A percentile compares a stretch with the other conserved stretches of the same genome.
Evolutionary conservation across 2,888 invertebrate genomes (phyloP).

Genomic region (Drosophila borealis): DNA sequence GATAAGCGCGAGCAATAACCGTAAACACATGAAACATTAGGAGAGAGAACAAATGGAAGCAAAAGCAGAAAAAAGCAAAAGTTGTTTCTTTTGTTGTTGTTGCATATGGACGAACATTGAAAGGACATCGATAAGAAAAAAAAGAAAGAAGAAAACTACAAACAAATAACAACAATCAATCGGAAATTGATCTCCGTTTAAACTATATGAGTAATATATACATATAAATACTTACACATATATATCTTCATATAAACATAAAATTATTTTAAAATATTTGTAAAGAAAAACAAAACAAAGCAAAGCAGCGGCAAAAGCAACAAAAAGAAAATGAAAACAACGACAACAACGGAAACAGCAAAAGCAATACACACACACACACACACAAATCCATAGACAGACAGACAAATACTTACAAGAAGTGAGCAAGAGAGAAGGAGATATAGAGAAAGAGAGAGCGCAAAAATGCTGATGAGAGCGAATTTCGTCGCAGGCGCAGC

Average conservation of each 20-base stretch:
- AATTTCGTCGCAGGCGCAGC: constrained; percentile 29
- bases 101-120: constrained; percentile 7
- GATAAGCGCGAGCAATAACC: constrained; percentile 11
- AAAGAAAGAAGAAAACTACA: constrained; percentile 21
- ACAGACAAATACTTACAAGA: constrained; percentile 8
- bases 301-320: constrained; percentile 26
- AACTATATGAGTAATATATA: constrained; percentile 69
- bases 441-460: neutral
- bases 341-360: constrained; percentile 32
- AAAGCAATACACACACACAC: constrained; percentile 20
- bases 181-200: constrained; percentile 76
- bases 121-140: neutral
- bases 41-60: constrained; percentile 13
- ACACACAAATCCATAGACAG: constrained; percentile 9
- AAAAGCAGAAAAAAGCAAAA: neutral
- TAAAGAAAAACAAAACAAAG: constrained; percentile 45
- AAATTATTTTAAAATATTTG: constrained; percentile 66
- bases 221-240: constrained; percentile 41
- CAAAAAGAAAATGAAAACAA: constrained; percentile 24
- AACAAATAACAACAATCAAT: constrained; percentile 57
- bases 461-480: constrained; percentile 19
- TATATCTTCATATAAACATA: constrained; percentile 48
- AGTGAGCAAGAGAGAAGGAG: constrained; percentile 1
- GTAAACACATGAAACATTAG: constrained; percentile 23
- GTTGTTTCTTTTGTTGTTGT: constrained; percentile 20